These are phyloP conservation scores for Piscicola geometra DNA, from an alignment of 2,888 invertebrate genomes.

Conservation along the genomic window DNA sequence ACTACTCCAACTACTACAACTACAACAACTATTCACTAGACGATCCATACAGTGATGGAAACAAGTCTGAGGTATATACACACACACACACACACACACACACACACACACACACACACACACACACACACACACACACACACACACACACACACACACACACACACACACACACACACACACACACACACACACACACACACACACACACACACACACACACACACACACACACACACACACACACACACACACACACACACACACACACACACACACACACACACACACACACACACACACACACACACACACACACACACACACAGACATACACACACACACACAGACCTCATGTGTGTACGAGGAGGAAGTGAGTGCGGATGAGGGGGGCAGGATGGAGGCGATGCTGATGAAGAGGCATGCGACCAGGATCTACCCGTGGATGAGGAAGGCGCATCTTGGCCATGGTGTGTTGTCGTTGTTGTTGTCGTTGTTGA, in stretches of 20 bases:
- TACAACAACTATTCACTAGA: background rate
- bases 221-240: too few relatives aligned
- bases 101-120: too few relatives aligned
- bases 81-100: background rate
- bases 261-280: background rate
- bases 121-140: too few relatives aligned
- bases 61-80: background rate
- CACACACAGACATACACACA: too few relatives aligned
- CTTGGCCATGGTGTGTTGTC: slow-evolving; percentile 80
- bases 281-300: background rate
- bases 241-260: background rate
- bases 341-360: background rate
- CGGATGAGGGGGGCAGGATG: background rate
- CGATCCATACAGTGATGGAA: background rate
- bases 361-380: background rate
- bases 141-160: background rate
- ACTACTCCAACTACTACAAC: slow-evolving; percentile 8
- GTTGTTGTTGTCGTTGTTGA: background rate
- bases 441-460: slow-evolving; percentile 98
- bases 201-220: background rate
- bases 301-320: too few relatives aligned
- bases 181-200: too few relatives aligned
- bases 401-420: background rate
- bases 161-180: too few relatives aligned
- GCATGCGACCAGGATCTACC: slow-evolving; percentile 73